phyloP scores from a whole-genome alignment of 2,888 invertebrate genomes.

The Falcaria lacertinaria region DNA sequence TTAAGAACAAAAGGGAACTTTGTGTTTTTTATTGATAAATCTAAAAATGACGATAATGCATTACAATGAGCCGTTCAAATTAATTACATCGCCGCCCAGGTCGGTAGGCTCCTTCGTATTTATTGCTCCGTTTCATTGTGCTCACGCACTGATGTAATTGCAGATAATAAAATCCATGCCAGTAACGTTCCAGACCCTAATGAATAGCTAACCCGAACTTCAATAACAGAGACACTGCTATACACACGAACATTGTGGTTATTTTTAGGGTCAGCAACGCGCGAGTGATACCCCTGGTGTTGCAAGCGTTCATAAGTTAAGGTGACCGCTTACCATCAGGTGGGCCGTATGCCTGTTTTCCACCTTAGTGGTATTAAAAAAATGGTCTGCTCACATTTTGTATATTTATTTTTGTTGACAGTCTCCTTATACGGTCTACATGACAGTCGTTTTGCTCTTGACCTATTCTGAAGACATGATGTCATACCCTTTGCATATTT shows the following conservation, averaged over 20 bases:
- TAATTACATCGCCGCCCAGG: slow-evolving; percentile 30
- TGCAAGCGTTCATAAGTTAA: too few species aligned
- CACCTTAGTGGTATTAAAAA: too few species aligned
- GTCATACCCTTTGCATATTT: not conserved
- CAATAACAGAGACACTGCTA: not conserved
- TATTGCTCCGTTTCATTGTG: slow-evolving; percentile 28
- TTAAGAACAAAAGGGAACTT: slow-evolving; percentile 45
- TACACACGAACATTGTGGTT: too few species aligned
- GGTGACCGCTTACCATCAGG: too few species aligned
- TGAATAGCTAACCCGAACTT: not conserved
- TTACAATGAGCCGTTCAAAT: slow-evolving; percentile 45
- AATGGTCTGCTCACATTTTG: not conserved
- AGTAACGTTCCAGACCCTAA: slow-evolving; percentile 2
- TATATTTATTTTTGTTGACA: not conserved
- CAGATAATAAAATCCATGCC: slow-evolving; percentile 28
- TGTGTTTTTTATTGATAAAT: slow-evolving; percentile 46
- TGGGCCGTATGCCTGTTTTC: too few species aligned
- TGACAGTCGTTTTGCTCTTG: not conserved
- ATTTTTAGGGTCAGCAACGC: too few species aligned
- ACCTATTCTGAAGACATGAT: not conserved
- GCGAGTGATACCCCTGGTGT: too few species aligned
- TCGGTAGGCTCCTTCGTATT: slow-evolving; percentile 22
- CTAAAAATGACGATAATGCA: slow-evolving; percentile 34
- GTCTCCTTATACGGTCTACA: not conserved
- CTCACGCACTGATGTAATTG: slow-evolving; percentile 35